Conservation (phyloP, 2,113 vertebrate species). For the Larimichthys crocea region DNA sequence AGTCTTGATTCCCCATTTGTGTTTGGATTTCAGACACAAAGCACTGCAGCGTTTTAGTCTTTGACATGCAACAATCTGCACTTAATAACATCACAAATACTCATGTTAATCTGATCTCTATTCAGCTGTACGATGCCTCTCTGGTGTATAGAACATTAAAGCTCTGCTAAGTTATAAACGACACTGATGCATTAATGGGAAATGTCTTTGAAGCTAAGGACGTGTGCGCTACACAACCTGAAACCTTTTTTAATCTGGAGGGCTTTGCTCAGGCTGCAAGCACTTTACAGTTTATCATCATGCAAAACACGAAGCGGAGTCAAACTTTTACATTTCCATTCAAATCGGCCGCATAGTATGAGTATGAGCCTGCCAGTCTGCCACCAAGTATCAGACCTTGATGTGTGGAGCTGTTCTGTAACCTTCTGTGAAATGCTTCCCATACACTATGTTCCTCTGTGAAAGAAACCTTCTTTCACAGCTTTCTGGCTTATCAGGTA, state of each 20-base stretch:
- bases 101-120: conserved; percentile 30
- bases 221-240: not conserved
- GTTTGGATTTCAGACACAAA: conserved; percentile 30
- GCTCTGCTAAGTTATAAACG: conserved; percentile 18
- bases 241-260: conserved; percentile 28
- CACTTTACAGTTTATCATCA: conserved; percentile 7
- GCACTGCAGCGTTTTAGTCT: conserved; percentile 9
- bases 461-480: conserved; percentile 3
- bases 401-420: conserved; percentile 22
- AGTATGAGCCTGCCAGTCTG: too few relatives aligned
- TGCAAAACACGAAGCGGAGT: conserved; percentile 5
- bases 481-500: conserved; percentile 45
- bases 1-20: conserved; percentile 5
- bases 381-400: conserved; percentile 27
- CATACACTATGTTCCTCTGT: not conserved
- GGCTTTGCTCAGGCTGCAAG: not conserved
- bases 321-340: conserved; percentile 24
- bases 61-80: conserved; percentile 30
- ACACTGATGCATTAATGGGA: conserved; percentile 21
- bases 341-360: conserved; percentile 1
- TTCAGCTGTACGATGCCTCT: not conserved
- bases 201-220: conserved; percentile 33
- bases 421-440: conserved; percentile 36
- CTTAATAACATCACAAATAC: conserved; percentile 26
- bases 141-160: conserved; percentile 22